A percentile compares a stretch with the other conserved stretches of the same genome.
Conservation (phyloP, 2,888 invertebrate genomes). For the Sabellastarte sp. region DNA sequence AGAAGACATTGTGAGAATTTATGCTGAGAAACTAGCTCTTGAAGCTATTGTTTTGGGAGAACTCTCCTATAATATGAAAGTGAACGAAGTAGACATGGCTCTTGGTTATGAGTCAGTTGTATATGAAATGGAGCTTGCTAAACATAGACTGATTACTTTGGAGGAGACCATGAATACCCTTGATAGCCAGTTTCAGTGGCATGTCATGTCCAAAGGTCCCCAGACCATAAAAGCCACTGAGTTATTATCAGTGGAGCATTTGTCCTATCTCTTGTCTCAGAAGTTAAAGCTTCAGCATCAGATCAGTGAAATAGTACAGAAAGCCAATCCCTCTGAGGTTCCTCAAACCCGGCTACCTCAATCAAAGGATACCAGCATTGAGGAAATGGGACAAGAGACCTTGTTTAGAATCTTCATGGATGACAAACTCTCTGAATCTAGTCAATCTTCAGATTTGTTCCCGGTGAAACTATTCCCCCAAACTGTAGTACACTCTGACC, state of each 20-base stretch:
- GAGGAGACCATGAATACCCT: constrained; percentile 7
- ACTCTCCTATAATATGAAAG: constrained; percentile 34
- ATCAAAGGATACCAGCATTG: neutral
- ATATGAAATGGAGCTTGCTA: constrained; percentile 12
- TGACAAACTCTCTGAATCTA: constrained; percentile 30
- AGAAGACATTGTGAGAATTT: constrained; percentile 7
- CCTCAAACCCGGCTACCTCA: neutral
- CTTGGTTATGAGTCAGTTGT: constrained; percentile 3
- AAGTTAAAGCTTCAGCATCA: constrained; percentile 43
- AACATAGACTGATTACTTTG: constrained; percentile 7
- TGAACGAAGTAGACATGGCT: neutral
- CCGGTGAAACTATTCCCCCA: constrained; percentile 7
- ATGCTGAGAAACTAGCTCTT: constrained; percentile 24
- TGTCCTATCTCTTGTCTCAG: constrained; percentile 75
- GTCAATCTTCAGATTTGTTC: constrained; percentile 7
- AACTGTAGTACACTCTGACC: constrained; percentile 45
- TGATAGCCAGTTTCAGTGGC: neutral
- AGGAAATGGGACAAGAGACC: constrained; percentile 9
- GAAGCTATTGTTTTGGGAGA: constrained; percentile 46
- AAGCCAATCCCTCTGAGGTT: too few relatives aligned
- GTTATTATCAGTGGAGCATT: constrained; percentile 65
- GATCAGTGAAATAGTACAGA: neutral
- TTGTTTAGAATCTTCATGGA: constrained; percentile 5
- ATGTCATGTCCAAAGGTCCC: neutral
- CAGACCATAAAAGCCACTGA: neutral